Evolutionary conservation across 1,140 invertebrate species (phyloP).

Genomic region (Brachionus sp.): DNA sequence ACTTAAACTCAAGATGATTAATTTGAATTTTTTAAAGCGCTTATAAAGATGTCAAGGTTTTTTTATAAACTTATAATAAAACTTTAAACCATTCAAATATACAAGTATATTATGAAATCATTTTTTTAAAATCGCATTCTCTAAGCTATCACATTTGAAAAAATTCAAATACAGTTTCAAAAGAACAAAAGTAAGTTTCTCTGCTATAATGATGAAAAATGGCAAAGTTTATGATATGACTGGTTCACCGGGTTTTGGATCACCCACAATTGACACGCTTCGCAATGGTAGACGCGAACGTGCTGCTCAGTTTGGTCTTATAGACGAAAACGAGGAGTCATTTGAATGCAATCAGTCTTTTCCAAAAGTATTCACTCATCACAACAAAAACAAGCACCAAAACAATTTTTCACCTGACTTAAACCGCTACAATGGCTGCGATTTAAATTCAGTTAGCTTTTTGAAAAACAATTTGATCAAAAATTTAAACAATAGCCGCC

Average conservation of each 20-base stretch:
- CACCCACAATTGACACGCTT: slow-evolving; percentile 50
- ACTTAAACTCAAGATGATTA: background rate
- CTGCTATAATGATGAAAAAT: background rate
- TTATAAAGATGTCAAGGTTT: background rate
- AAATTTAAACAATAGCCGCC: background rate
- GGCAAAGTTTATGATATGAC: slow-evolving; percentile 46
- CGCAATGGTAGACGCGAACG: slow-evolving; percentile 49
- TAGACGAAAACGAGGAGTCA: slow-evolving; percentile 49
- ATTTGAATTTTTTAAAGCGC: background rate
- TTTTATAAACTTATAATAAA: background rate
- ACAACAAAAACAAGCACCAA: slow-evolving; percentile 45
- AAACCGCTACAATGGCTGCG: slow-evolving; percentile 48
- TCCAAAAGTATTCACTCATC: slow-evolving; percentile 49
- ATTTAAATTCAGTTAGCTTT: slow-evolving; percentile 28
- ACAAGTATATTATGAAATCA: slow-evolving; percentile 4
- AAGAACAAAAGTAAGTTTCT: background rate
- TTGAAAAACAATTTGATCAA: slow-evolving; percentile 11
- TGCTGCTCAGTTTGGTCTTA: slow-evolving; percentile 51
- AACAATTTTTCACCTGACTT: slow-evolving; percentile 47
- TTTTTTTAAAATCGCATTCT: background rate
- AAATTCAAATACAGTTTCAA: background rate
- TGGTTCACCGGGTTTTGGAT: slow-evolving; percentile 51
- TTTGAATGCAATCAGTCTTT: slow-evolving; percentile 58
- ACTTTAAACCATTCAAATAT: background rate
- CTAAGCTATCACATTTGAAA: background rate